phyloP scores from a whole-genome alignment of 2,113 vertebrate species.

The Centrocercus urophasianus region DNA sequence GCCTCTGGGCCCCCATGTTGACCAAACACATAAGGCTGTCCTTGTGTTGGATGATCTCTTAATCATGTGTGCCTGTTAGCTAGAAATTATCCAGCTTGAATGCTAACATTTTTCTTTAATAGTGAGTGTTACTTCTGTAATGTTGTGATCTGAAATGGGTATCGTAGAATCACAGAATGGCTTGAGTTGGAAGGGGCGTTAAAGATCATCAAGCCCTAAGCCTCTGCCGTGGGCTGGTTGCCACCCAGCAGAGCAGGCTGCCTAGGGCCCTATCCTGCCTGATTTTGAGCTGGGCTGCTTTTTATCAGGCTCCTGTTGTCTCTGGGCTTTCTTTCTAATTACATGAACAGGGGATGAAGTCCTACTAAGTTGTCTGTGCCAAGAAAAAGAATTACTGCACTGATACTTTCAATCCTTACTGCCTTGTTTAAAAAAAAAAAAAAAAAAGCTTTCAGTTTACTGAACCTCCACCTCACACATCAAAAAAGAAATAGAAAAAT shows the following conservation, averaged over 20 bases:
- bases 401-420: background rate
- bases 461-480: slow-evolving; percentile 2
- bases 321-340: slow-evolving; percentile 38
- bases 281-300: background rate
- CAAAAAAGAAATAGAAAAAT: slow-evolving; percentile 52
- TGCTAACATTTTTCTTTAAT: background rate
- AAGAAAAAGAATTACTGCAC: slow-evolving; percentile 33
- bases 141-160: background rate
- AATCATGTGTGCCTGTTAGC: background rate
- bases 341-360: slow-evolving; percentile 28
- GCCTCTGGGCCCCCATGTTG: background rate
- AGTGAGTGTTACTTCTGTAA: background rate
- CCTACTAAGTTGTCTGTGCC: slow-evolving; percentile 42
- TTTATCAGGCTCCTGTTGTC: slow-evolving; percentile 10
- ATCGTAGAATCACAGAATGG: no score
- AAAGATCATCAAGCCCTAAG: no score
- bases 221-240: no score
- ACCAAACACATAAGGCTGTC: background rate
- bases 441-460: slow-evolving; percentile 5
- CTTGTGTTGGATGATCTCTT: background rate
- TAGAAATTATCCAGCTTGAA: background rate
- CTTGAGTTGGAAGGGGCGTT: no score
- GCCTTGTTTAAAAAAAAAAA: background rate
- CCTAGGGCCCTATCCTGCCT: no score
- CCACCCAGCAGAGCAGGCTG: no score